Conservation (phyloP, 2,113 vertebrate genomes). For the Pleuronectes platessa region DNA sequence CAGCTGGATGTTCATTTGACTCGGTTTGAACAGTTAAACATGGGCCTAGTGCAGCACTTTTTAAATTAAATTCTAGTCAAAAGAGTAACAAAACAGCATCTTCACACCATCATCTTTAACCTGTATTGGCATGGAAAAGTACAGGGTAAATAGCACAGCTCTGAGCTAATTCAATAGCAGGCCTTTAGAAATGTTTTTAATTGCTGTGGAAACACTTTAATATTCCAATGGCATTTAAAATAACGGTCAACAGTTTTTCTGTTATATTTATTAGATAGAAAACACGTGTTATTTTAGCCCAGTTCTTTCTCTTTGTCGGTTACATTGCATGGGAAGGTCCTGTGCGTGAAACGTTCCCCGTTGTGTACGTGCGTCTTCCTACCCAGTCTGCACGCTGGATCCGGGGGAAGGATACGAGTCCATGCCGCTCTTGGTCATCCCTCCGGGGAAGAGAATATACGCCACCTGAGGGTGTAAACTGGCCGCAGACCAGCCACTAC, state of each 20-base stretch:
- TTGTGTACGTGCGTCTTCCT: background rate
- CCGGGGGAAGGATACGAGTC: conserved; percentile 88
- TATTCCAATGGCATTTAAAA: background rate
- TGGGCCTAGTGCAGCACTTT: background rate
- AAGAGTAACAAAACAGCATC: conserved; percentile 10
- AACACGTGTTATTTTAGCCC: too few species aligned
- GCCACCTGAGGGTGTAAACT: conserved; percentile 94
- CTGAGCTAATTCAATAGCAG: background rate
- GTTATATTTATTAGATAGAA: background rate
- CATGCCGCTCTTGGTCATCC: conserved; percentile 89
- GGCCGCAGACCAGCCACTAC: conserved; percentile 92
- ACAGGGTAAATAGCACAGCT: too few species aligned
- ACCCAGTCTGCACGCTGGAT: conserved; percentile 20
- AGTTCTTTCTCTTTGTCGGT: background rate
- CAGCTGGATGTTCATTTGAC: background rate
- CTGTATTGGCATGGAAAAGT: background rate
- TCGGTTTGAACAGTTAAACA: background rate
- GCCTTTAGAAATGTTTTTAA: background rate
- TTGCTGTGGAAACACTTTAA: background rate
- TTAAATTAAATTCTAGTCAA: background rate
- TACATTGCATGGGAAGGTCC: background rate
- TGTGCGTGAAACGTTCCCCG: background rate
- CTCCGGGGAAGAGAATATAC: conserved; percentile 94
- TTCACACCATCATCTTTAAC: background rate
- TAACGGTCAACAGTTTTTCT: background rate